Conservation (phyloP, 2,888 invertebrate genomes). For the Nephrocerus scutellatus region DNA sequence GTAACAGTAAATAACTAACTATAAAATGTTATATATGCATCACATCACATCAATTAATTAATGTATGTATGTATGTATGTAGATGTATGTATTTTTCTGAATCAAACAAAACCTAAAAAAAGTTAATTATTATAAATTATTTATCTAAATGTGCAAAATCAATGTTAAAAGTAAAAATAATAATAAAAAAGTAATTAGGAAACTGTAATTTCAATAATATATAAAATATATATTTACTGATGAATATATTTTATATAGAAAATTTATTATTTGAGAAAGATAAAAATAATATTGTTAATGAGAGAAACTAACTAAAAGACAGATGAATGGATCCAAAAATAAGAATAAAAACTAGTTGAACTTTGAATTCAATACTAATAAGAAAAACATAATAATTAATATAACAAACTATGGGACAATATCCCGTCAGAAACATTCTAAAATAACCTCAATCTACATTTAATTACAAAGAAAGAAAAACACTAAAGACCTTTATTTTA, state of each 20-base stretch:
- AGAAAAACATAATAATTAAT: no score
- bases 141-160: conserved; percentile 33
- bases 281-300: conserved; percentile 10
- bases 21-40: no score
- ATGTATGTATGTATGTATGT: no score
- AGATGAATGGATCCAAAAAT: conserved; percentile 20
- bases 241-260: conserved; percentile 6
- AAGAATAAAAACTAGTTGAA: conserved; percentile 3
- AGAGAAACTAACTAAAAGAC: conserved; percentile 6
- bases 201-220: conserved; percentile 48
- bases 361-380: no score
- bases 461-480: conserved; percentile 7
- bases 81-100: no score
- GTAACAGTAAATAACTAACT: no score
- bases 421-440: no score
- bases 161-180: conserved; percentile 31
- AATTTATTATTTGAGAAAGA: conserved; percentile 15
- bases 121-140: conserved; percentile 9
- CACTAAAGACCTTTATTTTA: no score
- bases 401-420: conserved; percentile 40
- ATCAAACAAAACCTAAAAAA: no score
- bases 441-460: conserved; percentile 12
- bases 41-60: no score
- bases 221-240: conserved; percentile 15
- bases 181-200: conserved; percentile 36